Conservation (phyloP, 2,797 vertebrate species). For the Oceanodroma leucorhoa region DNA sequence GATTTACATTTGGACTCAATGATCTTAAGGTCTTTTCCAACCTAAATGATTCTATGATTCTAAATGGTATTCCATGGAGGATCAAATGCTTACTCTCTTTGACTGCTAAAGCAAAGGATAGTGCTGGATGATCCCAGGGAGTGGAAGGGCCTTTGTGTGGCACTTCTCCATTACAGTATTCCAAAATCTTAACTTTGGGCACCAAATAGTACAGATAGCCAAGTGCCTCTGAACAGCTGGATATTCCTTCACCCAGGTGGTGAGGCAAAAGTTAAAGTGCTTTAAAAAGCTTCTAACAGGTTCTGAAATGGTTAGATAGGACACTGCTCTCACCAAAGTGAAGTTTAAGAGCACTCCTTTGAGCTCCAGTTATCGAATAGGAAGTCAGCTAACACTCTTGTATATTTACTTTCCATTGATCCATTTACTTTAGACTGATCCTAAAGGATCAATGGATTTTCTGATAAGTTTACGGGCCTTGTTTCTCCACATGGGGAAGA, state of each 20-base stretch:
- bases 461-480: background rate
- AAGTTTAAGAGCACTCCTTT: background rate
- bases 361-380: background rate
- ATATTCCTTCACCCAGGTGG: background rate
- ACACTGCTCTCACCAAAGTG: background rate
- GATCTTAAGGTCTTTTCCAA: background rate
- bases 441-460: background rate
- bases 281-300: background rate
- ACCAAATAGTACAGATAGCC: background rate
- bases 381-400: background rate
- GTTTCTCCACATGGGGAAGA: background rate
- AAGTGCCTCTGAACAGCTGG: background rate
- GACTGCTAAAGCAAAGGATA: background rate
- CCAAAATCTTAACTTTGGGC: background rate
- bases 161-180: background rate
- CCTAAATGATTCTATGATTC: background rate
- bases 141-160: background rate
- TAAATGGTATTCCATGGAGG: background rate
- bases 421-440: background rate
- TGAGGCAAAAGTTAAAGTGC: background rate
- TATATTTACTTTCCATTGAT: background rate
- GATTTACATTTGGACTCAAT: accelerated
- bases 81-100: background rate
- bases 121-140: background rate
- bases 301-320: background rate